These are phyloP conservation scores for Antennarius maculatus DNA, from an alignment of 2,797 vertebrate genomes.

Conservation along the genomic window DNA sequence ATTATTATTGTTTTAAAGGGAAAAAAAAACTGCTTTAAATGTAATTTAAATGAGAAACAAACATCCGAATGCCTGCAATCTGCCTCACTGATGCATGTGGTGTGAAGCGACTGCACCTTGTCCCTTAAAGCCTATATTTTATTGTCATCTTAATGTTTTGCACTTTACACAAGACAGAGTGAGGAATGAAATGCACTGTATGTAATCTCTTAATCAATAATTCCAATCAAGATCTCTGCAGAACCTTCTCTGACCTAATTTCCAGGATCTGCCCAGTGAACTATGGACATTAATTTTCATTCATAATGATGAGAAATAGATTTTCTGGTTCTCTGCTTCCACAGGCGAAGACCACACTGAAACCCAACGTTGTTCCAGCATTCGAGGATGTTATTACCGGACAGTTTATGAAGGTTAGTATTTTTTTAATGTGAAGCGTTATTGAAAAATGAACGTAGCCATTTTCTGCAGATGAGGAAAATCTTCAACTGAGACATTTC, in stretches of 20 bases:
- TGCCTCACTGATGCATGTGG: no score
- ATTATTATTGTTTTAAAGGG: no score
- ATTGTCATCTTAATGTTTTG: conserved; percentile 36
- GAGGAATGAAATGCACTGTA: conserved; percentile 37
- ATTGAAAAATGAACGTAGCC: conserved; percentile 31
- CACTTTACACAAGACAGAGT: conserved; percentile 33
- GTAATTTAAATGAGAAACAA: no score
- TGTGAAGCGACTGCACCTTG: conserved; percentile 1
- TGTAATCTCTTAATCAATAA: conserved; percentile 55
- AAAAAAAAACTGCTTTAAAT: no score
- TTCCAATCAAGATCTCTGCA: conserved; percentile 40
- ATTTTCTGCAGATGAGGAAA: conserved; percentile 17
- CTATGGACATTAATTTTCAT: conserved; percentile 65
- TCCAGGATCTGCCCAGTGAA: conserved; percentile 43
- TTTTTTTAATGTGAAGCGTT: conserved; percentile 37
- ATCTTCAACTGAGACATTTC: neutral
- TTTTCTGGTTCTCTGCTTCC: conserved; percentile 54
- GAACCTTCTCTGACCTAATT: conserved; percentile 43
- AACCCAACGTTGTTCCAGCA: conserved; percentile 38
- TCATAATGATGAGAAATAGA: conserved; percentile 70
- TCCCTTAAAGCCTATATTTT: conserved; percentile 23
- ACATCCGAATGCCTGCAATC: no score
- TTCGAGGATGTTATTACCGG: conserved; percentile 37
- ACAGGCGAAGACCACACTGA: conserved; percentile 48
- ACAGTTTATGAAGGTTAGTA: conserved; percentile 57